Evolutionary conservation across 2,113 vertebrate species (phyloP).

Genomic region (Clarias batrachus): DNA sequence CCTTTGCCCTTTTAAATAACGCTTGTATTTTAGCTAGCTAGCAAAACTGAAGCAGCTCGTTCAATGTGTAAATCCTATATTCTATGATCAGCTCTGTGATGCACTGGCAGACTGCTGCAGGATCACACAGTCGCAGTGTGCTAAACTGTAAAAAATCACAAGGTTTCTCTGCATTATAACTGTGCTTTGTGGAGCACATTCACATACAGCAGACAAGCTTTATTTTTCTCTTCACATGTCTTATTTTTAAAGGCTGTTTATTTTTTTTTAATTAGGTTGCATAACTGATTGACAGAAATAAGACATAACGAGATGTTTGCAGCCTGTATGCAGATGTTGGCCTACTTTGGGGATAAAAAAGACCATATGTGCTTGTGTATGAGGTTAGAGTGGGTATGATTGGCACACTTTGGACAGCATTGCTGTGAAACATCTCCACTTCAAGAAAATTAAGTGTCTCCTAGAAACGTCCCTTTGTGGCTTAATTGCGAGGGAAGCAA

Average conservation of each 20-base stretch:
- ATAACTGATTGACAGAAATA: conserved; percentile 21
- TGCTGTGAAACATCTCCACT: conserved; percentile 44
- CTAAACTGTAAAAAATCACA: neutral
- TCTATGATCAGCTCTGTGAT: neutral
- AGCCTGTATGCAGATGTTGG: conserved; percentile 12
- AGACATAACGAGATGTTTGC: conserved; percentile 22
- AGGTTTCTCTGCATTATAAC: neutral
- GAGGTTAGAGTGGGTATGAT: neutral
- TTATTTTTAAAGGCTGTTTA: neutral
- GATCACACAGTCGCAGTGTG: neutral
- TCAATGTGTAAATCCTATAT: neutral
- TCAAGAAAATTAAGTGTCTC: conserved; percentile 60
- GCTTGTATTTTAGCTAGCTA: neutral
- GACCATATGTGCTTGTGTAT: neutral
- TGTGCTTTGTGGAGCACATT: neutral
- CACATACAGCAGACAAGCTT: neutral
- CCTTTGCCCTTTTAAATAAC: neutral
- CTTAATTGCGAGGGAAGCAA: conserved; percentile 68
- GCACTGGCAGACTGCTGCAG: neutral
- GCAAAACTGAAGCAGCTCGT: neutral
- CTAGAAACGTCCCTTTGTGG: conserved; percentile 68
- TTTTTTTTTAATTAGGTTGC: conserved; percentile 16
- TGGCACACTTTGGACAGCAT: neutral
- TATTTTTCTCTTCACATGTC: neutral
- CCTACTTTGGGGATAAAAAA: neutral